These are phyloP conservation scores for Pocota personata DNA, from an alignment of 2,888 invertebrate genomes.

Conservation along the genomic window DNA sequence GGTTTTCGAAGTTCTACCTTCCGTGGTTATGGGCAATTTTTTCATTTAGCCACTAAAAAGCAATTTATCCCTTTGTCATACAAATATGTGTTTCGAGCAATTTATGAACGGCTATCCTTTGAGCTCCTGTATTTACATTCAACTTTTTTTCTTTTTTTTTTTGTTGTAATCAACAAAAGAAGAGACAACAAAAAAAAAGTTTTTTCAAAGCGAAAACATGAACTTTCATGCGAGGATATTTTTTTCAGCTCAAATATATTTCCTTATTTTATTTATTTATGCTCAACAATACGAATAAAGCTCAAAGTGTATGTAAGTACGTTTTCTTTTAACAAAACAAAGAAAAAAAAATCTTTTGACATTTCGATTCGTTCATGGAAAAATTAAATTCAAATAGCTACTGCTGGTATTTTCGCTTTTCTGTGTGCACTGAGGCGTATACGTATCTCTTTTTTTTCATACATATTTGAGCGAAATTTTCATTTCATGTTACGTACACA, in stretches of 20 bases:
- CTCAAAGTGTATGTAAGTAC: neutral
- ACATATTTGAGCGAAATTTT: neutral
- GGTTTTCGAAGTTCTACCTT: neutral
- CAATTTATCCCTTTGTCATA: neutral
- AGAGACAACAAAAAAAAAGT: neutral
- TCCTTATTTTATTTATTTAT: slow-evolving; percentile 2
- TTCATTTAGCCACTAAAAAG: neutral
- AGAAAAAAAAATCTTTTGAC: neutral
- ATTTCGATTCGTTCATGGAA: neutral
- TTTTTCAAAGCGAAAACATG: neutral
- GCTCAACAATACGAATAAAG: neutral
- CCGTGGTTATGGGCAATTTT: neutral
- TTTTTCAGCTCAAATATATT: neutral
- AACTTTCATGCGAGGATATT: slow-evolving; percentile 8
- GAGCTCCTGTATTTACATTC: neutral
- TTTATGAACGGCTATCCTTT: neutral
- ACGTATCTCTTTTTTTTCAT: neutral
- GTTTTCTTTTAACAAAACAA: neutral
- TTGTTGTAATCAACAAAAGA: neutral
- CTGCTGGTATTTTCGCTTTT: neutral
- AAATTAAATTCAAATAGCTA: neutral
- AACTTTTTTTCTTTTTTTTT: neutral
- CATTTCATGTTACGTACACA: neutral
- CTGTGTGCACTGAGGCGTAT: neutral
- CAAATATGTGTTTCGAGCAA: neutral